Evolutionary conservation across 2,113 vertebrate genomes (phyloP).

Genomic region (Anarrhichthys ocellatus): DNA sequence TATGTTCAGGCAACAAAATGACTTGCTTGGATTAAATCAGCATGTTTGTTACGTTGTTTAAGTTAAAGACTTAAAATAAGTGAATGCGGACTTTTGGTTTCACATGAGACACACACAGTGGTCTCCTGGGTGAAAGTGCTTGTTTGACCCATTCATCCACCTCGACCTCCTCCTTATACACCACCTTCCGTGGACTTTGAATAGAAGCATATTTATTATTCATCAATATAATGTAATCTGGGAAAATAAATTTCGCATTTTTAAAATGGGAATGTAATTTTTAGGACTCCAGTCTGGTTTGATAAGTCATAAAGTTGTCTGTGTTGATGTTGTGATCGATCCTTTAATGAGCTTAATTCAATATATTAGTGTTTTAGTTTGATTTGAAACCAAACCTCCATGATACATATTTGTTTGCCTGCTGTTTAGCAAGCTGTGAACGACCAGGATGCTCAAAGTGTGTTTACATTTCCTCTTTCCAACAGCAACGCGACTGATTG

Average conservation of each 20-base stretch:
- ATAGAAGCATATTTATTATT: too few relatives aligned
- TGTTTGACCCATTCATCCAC: background rate
- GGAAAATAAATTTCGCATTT: too few relatives aligned
- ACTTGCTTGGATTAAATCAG: background rate
- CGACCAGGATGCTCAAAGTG: conserved; percentile 5
- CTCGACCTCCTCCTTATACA: background rate
- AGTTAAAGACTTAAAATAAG: background rate
- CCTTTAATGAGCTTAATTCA: background rate
- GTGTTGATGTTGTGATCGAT: background rate
- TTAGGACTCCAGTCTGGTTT: background rate
- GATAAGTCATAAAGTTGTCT: background rate
- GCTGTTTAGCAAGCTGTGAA: conserved; percentile 2
- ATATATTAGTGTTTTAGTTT: background rate
- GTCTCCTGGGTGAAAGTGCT: background rate
- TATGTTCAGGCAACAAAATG: too few relatives aligned
- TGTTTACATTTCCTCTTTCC: conserved; percentile 43
- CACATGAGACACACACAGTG: background rate
- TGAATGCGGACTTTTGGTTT: background rate
- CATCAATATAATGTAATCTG: too few relatives aligned
- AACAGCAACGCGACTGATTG: conserved; percentile 11
- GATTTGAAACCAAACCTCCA: background rate
- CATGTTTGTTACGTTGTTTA: background rate
- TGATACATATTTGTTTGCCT: background rate
- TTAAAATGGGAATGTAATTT: background rate
- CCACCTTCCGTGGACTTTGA: too few relatives aligned